phyloP scores from a whole-genome alignment of 2,888 invertebrate genomes.

The Eueremaeus valkanovi region DNA sequence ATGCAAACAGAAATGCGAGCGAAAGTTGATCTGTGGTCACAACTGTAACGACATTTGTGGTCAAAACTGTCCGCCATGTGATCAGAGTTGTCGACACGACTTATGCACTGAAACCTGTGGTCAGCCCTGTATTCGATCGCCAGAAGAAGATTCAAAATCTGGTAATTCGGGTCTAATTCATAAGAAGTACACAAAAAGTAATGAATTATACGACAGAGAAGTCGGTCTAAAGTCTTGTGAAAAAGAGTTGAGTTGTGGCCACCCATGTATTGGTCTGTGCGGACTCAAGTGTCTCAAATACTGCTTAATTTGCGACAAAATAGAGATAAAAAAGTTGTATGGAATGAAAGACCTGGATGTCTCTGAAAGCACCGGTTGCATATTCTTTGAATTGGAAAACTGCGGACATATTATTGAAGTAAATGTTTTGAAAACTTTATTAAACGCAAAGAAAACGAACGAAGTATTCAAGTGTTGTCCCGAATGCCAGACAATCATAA shows the following conservation, averaged over 20 bases:
- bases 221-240: slow-evolving; percentile 52
- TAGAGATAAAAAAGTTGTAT: slow-evolving; percentile 49
- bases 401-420: slow-evolving; percentile 53
- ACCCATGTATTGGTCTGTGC: slow-evolving; percentile 66
- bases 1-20: slow-evolving; percentile 51
- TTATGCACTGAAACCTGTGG: slow-evolving; percentile 50
- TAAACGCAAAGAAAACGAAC: slow-evolving; percentile 22
- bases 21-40: slow-evolving; percentile 52
- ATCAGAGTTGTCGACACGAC: slow-evolving; percentile 50
- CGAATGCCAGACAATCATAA: too few species aligned
- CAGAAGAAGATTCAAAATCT: not conserved
- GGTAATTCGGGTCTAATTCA: slow-evolving; percentile 45
- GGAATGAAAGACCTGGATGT: not conserved
- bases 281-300: slow-evolving; percentile 65
- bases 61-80: slow-evolving; percentile 52
- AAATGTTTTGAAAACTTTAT: slow-evolving; percentile 43
- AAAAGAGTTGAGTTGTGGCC: slow-evolving; percentile 57
- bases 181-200: slow-evolving; percentile 51
- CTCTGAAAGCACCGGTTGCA: slow-evolving; percentile 42
- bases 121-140: slow-evolving; percentile 49
- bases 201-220: slow-evolving; percentile 52
- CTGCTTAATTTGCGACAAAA: slow-evolving; percentile 59
- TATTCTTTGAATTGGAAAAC: slow-evolving; percentile 50
- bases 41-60: slow-evolving; percentile 52
- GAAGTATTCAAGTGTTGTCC: slow-evolving; percentile 44